Evolutionary conservation across 2,888 invertebrate species (phyloP).

Genomic region (Melinaea menophilus): DNA sequence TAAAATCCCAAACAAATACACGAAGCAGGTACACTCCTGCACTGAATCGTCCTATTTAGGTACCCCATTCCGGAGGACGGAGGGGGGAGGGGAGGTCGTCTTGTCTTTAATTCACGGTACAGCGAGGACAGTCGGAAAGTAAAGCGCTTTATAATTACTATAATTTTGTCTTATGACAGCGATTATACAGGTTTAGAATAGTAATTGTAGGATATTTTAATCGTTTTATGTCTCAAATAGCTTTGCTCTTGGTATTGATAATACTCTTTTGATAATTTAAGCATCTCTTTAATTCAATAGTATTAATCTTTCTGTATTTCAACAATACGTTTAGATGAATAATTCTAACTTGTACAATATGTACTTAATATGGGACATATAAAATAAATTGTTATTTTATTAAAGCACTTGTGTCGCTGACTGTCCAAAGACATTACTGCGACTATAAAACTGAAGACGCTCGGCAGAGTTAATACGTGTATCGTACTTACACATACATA

Average conservation of each 20-base stretch:
- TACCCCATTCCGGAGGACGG: slow-evolving; percentile 21
- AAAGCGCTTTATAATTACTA: slow-evolving; percentile 30
- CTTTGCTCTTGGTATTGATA: not conserved
- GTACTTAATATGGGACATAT: not conserved
- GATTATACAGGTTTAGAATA: slow-evolving; percentile 9
- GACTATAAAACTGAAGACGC: slow-evolving; percentile 39
- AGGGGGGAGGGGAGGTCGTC: slow-evolving; percentile 36
- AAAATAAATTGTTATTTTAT: not conserved
- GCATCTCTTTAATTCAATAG: not conserved
- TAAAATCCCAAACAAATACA: slow-evolving; percentile 3
- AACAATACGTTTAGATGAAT: no score
- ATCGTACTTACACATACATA: slow-evolving; percentile 13
- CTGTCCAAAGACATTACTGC: slow-evolving; percentile 27
- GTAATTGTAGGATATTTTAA: slow-evolving; percentile 1
- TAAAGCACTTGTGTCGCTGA: slow-evolving; percentile 20
- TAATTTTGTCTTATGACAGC: slow-evolving; percentile 9
- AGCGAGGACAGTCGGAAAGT: slow-evolving; percentile 35
- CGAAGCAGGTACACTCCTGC: slow-evolving; percentile 24
- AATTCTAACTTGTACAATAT: not conserved
- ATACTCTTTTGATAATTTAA: no score
- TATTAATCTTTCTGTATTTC: no score
- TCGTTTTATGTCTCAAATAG: not conserved
- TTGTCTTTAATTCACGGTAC: slow-evolving; percentile 55
- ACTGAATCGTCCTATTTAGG: slow-evolving; percentile 29
- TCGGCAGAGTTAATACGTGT: slow-evolving; percentile 32